Base-by-base conservation (phyloP, 1,140 invertebrate species). In the Oncopodura yosiiana region DNA sequence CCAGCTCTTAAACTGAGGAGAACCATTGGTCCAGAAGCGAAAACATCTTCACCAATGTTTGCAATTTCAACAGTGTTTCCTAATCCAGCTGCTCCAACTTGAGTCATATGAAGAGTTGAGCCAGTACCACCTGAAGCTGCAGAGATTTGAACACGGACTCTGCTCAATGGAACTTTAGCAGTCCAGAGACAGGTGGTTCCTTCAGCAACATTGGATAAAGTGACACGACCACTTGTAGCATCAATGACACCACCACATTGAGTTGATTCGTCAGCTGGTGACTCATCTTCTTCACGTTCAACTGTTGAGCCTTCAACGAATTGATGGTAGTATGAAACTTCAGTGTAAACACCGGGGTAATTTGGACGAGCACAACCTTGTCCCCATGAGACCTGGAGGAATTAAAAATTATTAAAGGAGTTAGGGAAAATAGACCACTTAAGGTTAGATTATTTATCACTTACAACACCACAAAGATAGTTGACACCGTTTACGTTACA, bases 261-360 rank as follows among this genome's bases (percentile, higher is more conserved):
- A 24, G n/a, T 42, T 3, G 24, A 45, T 34, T 6, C 30, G 6
- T 34, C 30, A 14, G 30, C 6, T 34, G 30, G 6, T 34, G 30
- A 8, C 30, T 6, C 6, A 14, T 41, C 38, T 19, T 41, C 38
- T 9, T 41, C 38, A 5, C 12, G 12, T 12, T 5, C 6, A 16
- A 41, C 19, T 6, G 18, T 41, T 21, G 9, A 19, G 9, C 38
- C 38, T 19, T 8, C 70, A 49, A 90, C 84, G 86, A 86, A 91
- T 38, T 78, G 67, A 3, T 81, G 62, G 66, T 80, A 87, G n/a
- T 79, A 69, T 30, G 78, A 79, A 19, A 88, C 81, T 68, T 78
- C 77, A 0, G 86, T 87, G 61, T 90, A 91, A 49, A 83, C 83
- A n/a, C 86, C 86, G 5, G 84, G 82, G 66, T 87, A 80, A 49